Base-by-base conservation (phyloP, 1,140 invertebrate genomes). In the Calliopsis andreniformis region DNA sequence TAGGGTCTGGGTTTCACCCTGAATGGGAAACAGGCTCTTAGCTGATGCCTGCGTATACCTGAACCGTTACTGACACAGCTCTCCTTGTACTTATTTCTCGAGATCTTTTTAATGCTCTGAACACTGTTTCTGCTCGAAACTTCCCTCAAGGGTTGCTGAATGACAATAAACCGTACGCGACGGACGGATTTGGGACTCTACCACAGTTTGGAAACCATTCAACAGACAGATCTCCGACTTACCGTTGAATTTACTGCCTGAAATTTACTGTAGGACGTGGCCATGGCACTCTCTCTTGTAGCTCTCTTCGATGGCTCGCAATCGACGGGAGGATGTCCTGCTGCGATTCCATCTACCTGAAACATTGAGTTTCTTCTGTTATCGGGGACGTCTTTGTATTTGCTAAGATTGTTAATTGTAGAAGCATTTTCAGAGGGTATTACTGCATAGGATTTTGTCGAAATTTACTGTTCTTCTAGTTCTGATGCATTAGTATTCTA, bases 151-250 rank as follows among this genome's bases (percentile, higher is more conserved):
- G 30, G 42, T 47, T 49, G 30, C 42, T 8, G 1, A 55, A 8
- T 8, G 51, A 47, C 42, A 14, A 75, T 55, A 28, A 58, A 47
- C 45, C 49, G 39, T 20, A n/a, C n/a, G 16, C 28, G 28, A 75
- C 35, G 25, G 18, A 18, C 6, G 35, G n/a, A 4, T 25, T 25
- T 7, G 39, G 59, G n/a, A 16, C 32, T 6, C 6, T 35, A 4
- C 14, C 1, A 2, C 39, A n/a, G 16, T 53, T 45, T 20, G 30
- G 39, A 4, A 25, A 61, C n/a, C 35, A n/a, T 63, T 75, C 45
- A 14, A 1, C 4, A 1, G 25, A 4, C 12, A 51, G 43, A 53
- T 61, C 77, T 76, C 69, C 69, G n/a, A 49, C 58, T 70, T 55
- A 56, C 51, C 67, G 32, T 5, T 16, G 47, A 66, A 58, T 81